Evolutionary conservation across 2,888 invertebrate genomes (phyloP), one percentile per base, ranked within the genome.

Genomic region (Osmoderma eremita): DNA sequence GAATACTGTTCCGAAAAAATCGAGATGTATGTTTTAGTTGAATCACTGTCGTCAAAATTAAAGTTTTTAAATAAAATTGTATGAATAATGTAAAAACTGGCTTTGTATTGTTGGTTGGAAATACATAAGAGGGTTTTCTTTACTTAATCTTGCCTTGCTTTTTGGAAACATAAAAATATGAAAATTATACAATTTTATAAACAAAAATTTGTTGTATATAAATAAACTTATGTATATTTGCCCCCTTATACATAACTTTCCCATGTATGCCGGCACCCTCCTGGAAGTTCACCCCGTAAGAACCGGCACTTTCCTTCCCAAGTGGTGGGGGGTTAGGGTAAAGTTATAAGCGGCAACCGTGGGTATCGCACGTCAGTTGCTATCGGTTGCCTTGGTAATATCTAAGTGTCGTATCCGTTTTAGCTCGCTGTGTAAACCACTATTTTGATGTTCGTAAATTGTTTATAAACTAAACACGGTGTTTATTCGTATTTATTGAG

Each of bases 311-410:
- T 30, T 56, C 56, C 42, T 65, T 56, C 22, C 22, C 3, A 24
- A n/a, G 54, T 38, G 45, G 65, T 51, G 65, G 65, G 65, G 41
- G 12, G 39, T 48, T 30, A 56, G 65, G 65, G 56, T 65, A 38
- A 54, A 56, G 22, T 54, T 56, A 54, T 65, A 65, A 54, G 49
- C 54, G 54, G 38, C 36, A 13, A 49, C 39, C 6, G 39, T 42
- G 39, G 38, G 56, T 65, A 18, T 13, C 12, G 12, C 13, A 41
- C 49, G 17, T 65, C 65, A 65, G 65, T 65, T 49, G 56, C 45
- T 24, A 20, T 17, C 58, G 1, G 24, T 15, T 45, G 22, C 24
- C 2, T 53, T 15, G 1, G 15, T 15, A 8, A 45, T 58, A 30
- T 45, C n/a, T 18, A 38, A 6, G 39, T 24, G 20, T 18, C 20